Conservation (phyloP, 2,888 invertebrate genomes). For the Dryobota labecula region DNA sequence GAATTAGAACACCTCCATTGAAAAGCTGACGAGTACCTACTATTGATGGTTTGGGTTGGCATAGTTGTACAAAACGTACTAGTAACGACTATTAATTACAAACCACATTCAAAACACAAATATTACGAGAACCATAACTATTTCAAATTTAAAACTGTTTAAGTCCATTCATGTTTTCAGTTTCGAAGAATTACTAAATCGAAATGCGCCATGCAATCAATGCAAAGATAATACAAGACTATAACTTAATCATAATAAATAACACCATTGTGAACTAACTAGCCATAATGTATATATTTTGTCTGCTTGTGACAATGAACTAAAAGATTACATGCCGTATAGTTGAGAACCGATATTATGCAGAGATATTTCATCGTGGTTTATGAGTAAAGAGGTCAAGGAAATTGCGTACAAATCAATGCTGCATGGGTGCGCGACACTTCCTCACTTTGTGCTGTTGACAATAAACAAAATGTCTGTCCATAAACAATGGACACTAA, state of each 20-base stretch:
- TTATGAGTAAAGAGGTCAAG: constrained; percentile 61
- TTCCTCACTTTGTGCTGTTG: constrained; percentile 80
- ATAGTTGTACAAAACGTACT: not conserved
- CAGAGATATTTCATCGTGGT: constrained; percentile 43
- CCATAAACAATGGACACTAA: constrained; percentile 55
- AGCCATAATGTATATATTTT: constrained; percentile 30
- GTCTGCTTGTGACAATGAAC: constrained; percentile 47
- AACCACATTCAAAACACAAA: not conserved
- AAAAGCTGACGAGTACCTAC: not conserved
- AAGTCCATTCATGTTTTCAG: not conserved
- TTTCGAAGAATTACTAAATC: not conserved
- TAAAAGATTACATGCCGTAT: constrained; percentile 37
- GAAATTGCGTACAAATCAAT: constrained; percentile 65
- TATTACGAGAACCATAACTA: not conserved
- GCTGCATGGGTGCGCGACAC: constrained; percentile 70
- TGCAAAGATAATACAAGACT: not conserved
- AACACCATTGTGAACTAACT: constrained; percentile 7
- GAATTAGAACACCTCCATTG: not conserved
- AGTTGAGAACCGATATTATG: constrained; percentile 31
- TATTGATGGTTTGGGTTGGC: not conserved
- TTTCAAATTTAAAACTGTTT: not conserved
- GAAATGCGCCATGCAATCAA: not conserved
- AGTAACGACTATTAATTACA: not conserved
- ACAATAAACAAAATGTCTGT: constrained; percentile 72
- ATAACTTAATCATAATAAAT: constrained; percentile 33